Evolutionary conservation across 2,797 vertebrate genomes (phyloP).

Genomic region (Oreochromis mossambicus): DNA sequence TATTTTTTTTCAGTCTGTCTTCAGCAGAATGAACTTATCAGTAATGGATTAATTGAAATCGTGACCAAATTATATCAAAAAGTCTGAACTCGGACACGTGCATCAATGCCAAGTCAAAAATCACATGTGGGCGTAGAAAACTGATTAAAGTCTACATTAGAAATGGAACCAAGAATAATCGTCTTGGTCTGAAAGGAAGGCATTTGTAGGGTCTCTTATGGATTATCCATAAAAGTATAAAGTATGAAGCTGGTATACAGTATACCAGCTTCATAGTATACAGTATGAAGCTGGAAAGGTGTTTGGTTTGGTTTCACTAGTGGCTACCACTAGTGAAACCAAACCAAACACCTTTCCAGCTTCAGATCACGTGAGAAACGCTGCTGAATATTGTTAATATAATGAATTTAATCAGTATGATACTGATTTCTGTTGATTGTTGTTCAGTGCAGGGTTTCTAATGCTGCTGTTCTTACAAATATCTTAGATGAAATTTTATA

Average conservation of each 20-base stretch:
- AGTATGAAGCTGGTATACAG: too few relatives aligned
- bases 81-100: not conserved
- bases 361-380: not conserved
- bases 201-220: not conserved
- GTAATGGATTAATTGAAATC: conserved; percentile 38
- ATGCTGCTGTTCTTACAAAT: not conserved
- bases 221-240: not conserved
- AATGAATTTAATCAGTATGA: not conserved
- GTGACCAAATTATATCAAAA: not conserved
- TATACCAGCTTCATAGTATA: too few relatives aligned
- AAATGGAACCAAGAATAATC: not conserved
- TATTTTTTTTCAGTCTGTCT: not conserved
- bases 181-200: not conserved
- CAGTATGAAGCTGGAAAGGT: too few relatives aligned
- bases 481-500: not conserved
- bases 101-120: not conserved
- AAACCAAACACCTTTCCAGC: not conserved
- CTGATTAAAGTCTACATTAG: not conserved
- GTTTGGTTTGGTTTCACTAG: too few relatives aligned
- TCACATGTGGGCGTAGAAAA: not conserved
- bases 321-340: not conserved
- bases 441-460: not conserved
- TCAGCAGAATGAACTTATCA: conserved; percentile 5
- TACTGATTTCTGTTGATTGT: not conserved
- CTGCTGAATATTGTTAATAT: not conserved